Percentiles rank a stretch among this genome's conserved stretches.
These are phyloP conservation scores for Damaliscus lunatus DNA, from an alignment of 2,113 vertebrate species.

Conservation along the genomic window DNA sequence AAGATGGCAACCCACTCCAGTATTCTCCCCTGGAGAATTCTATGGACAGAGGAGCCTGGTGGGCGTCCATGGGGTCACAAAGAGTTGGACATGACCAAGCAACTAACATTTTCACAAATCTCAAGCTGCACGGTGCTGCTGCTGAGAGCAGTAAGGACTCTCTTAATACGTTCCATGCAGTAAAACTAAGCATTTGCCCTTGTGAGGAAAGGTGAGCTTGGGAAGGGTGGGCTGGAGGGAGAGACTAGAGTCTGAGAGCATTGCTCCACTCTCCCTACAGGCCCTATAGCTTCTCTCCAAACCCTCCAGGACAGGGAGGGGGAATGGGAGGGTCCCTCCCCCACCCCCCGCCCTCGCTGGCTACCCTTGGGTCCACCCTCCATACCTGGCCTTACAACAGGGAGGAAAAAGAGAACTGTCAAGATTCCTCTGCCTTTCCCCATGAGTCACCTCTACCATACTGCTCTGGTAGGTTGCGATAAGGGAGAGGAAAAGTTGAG, in stretches of 20 bases:
- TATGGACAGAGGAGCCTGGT: background rate
- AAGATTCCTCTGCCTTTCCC: background rate
- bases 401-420: background rate
- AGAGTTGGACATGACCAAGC: background rate
- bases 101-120: background rate
- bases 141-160: background rate
- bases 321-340: background rate
- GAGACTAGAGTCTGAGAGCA: background rate
- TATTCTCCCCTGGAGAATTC: background rate
- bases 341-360: fast-evolving
- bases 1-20: background rate
- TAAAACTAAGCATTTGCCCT: background rate
- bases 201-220: background rate
- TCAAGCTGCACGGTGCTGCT: background rate
- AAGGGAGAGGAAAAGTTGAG: background rate
- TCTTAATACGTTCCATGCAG: background rate
- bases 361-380: background rate
- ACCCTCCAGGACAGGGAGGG: background rate
- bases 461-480: background rate
- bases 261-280: background rate
- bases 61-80: background rate
- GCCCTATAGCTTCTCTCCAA: background rate
- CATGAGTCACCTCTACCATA: background rate
- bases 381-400: background rate
- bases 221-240: background rate